These are phyloP conservation scores for Malurus elegans DNA, from an alignment of 2,113 vertebrate species.

Conservation along the genomic window DNA sequence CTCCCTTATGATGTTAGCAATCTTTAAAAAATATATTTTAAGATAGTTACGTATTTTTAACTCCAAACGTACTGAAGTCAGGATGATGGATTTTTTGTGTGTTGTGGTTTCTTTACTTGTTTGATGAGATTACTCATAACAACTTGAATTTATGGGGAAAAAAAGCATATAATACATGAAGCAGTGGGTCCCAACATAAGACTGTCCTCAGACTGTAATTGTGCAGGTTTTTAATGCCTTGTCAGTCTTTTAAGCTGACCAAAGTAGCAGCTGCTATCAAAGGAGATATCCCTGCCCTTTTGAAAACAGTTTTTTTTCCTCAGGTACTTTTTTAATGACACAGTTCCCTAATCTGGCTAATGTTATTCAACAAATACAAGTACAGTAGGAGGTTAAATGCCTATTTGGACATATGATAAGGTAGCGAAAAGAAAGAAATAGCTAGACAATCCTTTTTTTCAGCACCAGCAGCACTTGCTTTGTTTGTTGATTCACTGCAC, in stretches of 20 bases:
- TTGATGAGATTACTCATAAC: neutral
- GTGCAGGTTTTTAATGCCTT: neutral
- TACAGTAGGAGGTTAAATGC: neutral
- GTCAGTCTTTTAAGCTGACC: neutral
- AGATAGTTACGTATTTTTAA: neutral
- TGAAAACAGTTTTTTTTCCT: neutral
- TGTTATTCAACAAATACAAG: neutral
- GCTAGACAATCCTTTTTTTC: neutral
- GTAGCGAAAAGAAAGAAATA: neutral
- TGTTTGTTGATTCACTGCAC: neutral
- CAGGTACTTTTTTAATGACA: neutral
- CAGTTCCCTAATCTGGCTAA: neutral
- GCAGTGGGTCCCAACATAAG: neutral
- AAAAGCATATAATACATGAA: neutral
- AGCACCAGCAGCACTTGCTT: neutral
- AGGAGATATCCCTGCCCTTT: neutral
- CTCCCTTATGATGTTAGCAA: neutral
- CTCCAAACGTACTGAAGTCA: neutral
- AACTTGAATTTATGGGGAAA: neutral
- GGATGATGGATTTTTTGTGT: neutral
- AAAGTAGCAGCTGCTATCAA: neutral
- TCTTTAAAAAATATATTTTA: neutral
- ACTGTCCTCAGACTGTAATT: neutral
- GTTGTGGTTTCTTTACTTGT: neutral
- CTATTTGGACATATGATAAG: neutral